Base-by-base conservation (phyloP, 2,113 vertebrate species). In the Neofelis nebulosa region DNA sequence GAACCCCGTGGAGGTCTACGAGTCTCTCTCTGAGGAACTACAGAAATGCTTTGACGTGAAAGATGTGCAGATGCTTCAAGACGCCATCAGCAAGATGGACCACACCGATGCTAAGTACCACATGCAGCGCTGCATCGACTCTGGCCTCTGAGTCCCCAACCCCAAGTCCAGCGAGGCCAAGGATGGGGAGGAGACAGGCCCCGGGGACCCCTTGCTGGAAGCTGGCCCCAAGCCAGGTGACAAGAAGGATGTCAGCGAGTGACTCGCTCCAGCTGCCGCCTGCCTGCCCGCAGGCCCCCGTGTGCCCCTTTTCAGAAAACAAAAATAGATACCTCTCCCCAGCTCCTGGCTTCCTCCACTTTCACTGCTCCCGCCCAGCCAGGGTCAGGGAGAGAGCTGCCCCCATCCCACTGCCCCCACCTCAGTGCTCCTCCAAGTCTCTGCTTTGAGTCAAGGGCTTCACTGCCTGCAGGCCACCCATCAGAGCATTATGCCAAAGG, bases 21-120 rank as follows among this genome's bases (percentile, higher is more conserved):
- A 99, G 95, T 97, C 98, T 2, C 99, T 99, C 25, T 99, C 99
- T 0, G 0, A 73, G 69, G 99, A 99, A 85, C 99, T 99, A 98
- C 99, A 99, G 98, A 99, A 99, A 93, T 99, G 99, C 95, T 99
- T 99, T 38, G 99, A 99, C 23, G 98, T 99, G 0, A 99, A 99
- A 95, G 99, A 99, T 13, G 99, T 99, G 14, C 98, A 99, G 98
- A 99, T 99, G 99, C 97, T 99, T 36, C 99, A 99, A 90, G 99
- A 99, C 0, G 98, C 99, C 4, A 99, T 99, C 98, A 99, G 99
- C 98, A 99, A 99, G 97, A 99, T 99, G 99, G 99, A 99, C 80
- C 99, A 99, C 0, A 98, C 99, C 2, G 99, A 99, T 55, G 99
- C 99, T 0, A 99, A 99, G 98, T 78, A 96, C 93, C 99, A 99